These are phyloP conservation scores for Vanessa cardui DNA, from an alignment of 2,888 invertebrate genomes.

Conservation along the genomic window DNA sequence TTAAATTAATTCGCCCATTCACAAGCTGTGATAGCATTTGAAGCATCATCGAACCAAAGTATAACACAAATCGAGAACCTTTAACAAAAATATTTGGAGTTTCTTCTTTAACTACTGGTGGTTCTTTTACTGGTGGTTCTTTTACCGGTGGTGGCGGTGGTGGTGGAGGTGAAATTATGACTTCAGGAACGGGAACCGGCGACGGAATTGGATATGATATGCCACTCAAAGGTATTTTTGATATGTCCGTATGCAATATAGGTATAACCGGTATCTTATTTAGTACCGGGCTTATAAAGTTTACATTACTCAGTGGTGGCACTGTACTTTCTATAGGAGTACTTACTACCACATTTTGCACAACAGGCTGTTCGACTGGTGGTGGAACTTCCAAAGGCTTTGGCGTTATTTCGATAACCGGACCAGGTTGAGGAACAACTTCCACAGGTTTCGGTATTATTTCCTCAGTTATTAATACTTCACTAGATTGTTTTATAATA, in stretches of 20 bases:
- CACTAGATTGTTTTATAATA: background rate
- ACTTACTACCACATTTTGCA: constrained; percentile 21
- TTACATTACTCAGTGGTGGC: constrained; percentile 22
- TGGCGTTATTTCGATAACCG: constrained; percentile 36
- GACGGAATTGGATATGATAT: constrained; percentile 15
- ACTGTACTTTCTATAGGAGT: constrained; percentile 27
- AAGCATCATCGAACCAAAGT: constrained; percentile 64
- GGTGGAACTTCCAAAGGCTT: constrained; percentile 24
- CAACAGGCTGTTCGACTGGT: constrained; percentile 19
- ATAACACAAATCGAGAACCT: constrained; percentile 58
- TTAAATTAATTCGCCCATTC: constrained; percentile 59
- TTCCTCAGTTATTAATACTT: background rate
- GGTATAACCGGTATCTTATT: constrained; percentile 20
- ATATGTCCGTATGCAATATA: constrained; percentile 31
- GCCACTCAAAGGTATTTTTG: constrained; percentile 24
- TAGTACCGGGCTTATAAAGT: constrained; percentile 15
- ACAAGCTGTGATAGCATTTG: constrained; percentile 63
- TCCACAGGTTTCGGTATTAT: constrained; percentile 13
- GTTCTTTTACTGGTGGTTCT: constrained; percentile 27
- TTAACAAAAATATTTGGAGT: constrained; percentile 46
- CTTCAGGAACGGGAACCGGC: constrained; percentile 26
- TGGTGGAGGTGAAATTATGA: constrained; percentile 23
- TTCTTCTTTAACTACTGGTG: constrained; percentile 34
- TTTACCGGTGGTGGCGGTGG: constrained; percentile 21
- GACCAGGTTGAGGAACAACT: constrained; percentile 22